phyloP scores from a whole-genome alignment of 2,888 invertebrate genomes.

The Cataglyphis albicans region DNA sequence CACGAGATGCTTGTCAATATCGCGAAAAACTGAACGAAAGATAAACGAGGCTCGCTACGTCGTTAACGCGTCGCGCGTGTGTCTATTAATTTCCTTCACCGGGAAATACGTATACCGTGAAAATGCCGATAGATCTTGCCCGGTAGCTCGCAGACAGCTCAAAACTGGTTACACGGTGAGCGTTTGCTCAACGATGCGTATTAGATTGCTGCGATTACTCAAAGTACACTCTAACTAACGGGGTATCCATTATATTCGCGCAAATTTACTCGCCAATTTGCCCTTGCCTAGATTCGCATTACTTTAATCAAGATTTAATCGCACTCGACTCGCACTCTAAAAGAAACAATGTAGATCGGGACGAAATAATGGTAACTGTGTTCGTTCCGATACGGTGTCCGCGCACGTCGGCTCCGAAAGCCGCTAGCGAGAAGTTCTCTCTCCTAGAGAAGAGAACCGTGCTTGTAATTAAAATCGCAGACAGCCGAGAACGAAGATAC shows the following conservation, averaged over 20 bases:
- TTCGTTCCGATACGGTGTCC: neutral
- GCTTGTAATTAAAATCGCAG: slow-evolving; percentile 55
- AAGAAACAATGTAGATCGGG: slow-evolving; percentile 23
- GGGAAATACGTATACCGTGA: slow-evolving; percentile 12
- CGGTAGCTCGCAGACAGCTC: neutral
- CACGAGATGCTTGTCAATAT: neutral
- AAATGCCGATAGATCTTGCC: slow-evolving; percentile 36
- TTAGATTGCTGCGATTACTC: slow-evolving; percentile 18
- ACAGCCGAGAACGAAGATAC: slow-evolving; percentile 38
- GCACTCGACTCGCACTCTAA: neutral
- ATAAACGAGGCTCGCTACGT: slow-evolving; percentile 10
- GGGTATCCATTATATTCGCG: neutral
- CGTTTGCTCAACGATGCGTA: slow-evolving; percentile 11
- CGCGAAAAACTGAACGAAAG: neutral
- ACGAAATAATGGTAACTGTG: slow-evolving; percentile 1
- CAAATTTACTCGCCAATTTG: neutral
- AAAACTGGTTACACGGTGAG: neutral
- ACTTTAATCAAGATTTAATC: slow-evolving; percentile 37
- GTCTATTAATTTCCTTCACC: slow-evolving; percentile 16
- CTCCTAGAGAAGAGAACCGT: neutral
- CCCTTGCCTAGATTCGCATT: neutral
- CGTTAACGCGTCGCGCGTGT: slow-evolving; percentile 1
- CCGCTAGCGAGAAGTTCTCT: slow-evolving; percentile 2
- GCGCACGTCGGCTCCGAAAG: neutral
- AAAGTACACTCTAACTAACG: slow-evolving; percentile 17